Percentiles rank a stretch among this genome's conserved stretches.
These are phyloP conservation scores for Lepus oiostolus DNA, from an alignment of 2,797 vertebrate genomes.

Conservation along the genomic window DNA sequence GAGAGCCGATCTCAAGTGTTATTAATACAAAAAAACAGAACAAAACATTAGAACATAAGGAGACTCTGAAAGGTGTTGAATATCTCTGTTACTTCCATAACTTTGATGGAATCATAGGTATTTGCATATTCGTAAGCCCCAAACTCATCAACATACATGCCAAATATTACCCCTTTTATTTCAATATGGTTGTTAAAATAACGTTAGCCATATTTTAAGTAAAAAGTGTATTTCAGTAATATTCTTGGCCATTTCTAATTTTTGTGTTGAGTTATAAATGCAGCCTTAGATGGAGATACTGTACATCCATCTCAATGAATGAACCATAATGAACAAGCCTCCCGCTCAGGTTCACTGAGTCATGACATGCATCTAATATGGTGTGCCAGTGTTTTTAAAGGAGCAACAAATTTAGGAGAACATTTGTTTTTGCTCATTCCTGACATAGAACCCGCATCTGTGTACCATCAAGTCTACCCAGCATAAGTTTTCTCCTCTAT, in stretches of 20 bases:
- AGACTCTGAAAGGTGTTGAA: not conserved
- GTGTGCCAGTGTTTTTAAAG: not conserved
- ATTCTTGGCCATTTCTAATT: not conserved
- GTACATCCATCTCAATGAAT: not conserved
- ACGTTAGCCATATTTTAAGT: conserved; percentile 41
- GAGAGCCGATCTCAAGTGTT: not conserved
- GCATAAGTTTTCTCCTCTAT: not conserved
- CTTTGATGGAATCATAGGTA: not conserved
- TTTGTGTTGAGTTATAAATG: conserved; percentile 26
- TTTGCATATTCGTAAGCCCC: not conserved
- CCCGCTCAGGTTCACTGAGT: not conserved
- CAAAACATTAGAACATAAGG: too few species aligned
- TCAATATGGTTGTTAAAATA: not conserved
- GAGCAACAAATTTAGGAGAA: not conserved
- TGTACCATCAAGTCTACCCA: not conserved
- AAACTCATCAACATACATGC: not conserved
- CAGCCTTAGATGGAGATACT: not conserved
- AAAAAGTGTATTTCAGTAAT: conserved; percentile 12
- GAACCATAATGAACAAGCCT: not conserved
- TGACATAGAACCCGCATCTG: not conserved
- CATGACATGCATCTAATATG: not conserved
- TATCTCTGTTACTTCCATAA: not conserved
- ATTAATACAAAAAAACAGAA: not conserved
- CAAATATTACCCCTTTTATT: not conserved
- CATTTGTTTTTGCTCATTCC: not conserved